Evolutionary conservation across 2,113 vertebrate species (phyloP).

Genomic region (Thalassoma bifasciatum): DNA sequence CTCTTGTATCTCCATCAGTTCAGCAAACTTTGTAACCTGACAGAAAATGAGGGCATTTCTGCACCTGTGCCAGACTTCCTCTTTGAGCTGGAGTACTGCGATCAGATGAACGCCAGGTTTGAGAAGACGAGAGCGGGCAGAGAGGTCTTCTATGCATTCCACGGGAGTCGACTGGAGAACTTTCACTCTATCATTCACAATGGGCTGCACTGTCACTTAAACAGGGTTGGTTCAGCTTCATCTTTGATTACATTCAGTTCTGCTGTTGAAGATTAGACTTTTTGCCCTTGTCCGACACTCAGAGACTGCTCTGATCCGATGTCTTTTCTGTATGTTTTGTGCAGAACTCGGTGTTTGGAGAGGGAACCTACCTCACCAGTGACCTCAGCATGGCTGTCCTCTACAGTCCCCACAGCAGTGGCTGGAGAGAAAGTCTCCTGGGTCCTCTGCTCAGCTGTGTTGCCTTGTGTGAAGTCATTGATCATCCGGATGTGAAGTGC

Average conservation of each 20-base stretch:
- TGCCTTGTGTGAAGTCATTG: slow-evolving; percentile 96
- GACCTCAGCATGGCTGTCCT: slow-evolving; percentile 98
- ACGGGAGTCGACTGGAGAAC: slow-evolving; percentile 97
- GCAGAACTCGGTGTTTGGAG: slow-evolving; percentile 96
- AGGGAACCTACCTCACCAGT: slow-evolving; percentile 98
- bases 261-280: not conserved
- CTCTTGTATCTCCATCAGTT: slow-evolving; percentile 80
- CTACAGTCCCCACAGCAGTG: slow-evolving; percentile 92
- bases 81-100: slow-evolving; percentile 93
- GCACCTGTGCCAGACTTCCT: slow-evolving; percentile 92
- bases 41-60: slow-evolving; percentile 80
- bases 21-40: slow-evolving; percentile 88
- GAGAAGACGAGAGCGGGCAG: slow-evolving; percentile 88
- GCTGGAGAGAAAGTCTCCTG: slow-evolving; percentile 89
- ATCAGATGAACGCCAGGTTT: slow-evolving; percentile 90
- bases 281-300: not conserved
- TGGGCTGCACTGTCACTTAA: slow-evolving; percentile 96
- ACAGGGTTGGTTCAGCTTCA: slow-evolving; percentile 87
- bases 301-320: not conserved
- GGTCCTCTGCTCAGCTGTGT: slow-evolving; percentile 94
- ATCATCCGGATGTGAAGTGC: slow-evolving; percentile 98
- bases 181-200: slow-evolving; percentile 98
- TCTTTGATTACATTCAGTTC: not conserved
- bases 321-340: slow-evolving; percentile 35
- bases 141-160: slow-evolving; percentile 95